Evolutionary conservation across 2,797 vertebrate species (phyloP).

Genomic region (Notolepis coatsorum): DNA sequence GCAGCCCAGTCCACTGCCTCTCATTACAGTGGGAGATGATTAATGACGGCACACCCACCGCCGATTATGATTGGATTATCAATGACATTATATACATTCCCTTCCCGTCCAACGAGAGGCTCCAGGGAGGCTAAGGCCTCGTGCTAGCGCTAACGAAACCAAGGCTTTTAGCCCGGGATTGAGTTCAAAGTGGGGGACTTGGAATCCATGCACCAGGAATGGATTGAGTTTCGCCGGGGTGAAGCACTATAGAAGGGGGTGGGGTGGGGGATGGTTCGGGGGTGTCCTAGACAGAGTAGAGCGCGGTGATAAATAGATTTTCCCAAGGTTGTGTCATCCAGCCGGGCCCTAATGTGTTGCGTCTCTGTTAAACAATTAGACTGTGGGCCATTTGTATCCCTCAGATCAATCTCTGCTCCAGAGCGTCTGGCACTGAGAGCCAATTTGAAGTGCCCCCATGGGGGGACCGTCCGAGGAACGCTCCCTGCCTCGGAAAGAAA

Average conservation of each 20-base stretch:
- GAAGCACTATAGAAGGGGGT: conserved; percentile 13
- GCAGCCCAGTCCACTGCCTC: conserved; percentile 70
- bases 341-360: conserved; percentile 78
- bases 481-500: conserved; percentile 57
- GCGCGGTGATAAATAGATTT: conserved; percentile 80
- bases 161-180: conserved; percentile 76
- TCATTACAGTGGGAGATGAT: conserved; percentile 77
- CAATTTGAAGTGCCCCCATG: conserved; percentile 77
- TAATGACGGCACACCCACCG: conserved; percentile 66
- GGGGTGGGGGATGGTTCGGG: conserved; percentile 58
- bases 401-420: conserved; percentile 80
- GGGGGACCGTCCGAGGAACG: conserved; percentile 53
- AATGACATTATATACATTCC: conserved; percentile 73
- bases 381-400: conserved; percentile 78
- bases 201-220: conserved; percentile 60
- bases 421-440: conserved; percentile 67
- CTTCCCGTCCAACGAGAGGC: conserved; percentile 66
- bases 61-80: conserved; percentile 76
- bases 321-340: conserved; percentile 80
- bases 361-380: conserved; percentile 84
- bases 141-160: conserved; percentile 71
- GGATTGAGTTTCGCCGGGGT: conserved; percentile 78
- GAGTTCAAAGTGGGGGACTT: conserved; percentile 75
- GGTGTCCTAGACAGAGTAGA: conserved; percentile 54
- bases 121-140: conserved; percentile 66